A percentile compares a stretch with the other conserved stretches of the same genome.
Evolutionary conservation across 2,888 invertebrate genomes (phyloP).

Genomic region (Acleris holmiana): DNA sequence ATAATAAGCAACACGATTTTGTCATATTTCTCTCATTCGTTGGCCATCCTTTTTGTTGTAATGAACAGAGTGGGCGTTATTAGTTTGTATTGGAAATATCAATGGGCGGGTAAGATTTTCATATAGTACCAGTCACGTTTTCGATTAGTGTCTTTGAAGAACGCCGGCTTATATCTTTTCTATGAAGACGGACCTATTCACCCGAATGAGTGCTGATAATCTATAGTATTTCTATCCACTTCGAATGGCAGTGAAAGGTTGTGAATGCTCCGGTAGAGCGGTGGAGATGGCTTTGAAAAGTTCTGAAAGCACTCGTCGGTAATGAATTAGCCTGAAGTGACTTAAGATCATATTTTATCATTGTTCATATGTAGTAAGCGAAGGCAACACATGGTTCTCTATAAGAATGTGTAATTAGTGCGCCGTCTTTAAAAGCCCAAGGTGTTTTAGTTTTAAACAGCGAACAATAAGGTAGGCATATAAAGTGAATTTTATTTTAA

Average conservation of each 20-base stretch:
- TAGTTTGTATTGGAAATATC: slow-evolving; percentile 24
- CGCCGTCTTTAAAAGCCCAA: no score
- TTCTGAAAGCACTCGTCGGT: slow-evolving; percentile 11
- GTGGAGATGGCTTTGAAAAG: slow-evolving; percentile 20
- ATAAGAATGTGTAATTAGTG: no score
- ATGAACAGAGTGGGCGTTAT: slow-evolving; percentile 9
- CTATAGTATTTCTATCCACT: slow-evolving; percentile 43
- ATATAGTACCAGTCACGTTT: slow-evolving; percentile 68
- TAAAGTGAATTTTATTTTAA: no score
- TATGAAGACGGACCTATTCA: slow-evolving; percentile 46
- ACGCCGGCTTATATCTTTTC: slow-evolving; percentile 60
- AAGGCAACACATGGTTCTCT: no score
- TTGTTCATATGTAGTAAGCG: no score
- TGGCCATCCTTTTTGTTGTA: not conserved
- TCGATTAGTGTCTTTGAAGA: slow-evolving; percentile 72
- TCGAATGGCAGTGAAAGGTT: slow-evolving; percentile 31
- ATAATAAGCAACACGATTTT: not conserved
- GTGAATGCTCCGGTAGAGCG: slow-evolving; percentile 17
- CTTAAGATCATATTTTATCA: no score
- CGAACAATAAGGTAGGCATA: no score
- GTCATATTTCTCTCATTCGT: not conserved
- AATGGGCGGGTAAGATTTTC: slow-evolving; percentile 30
- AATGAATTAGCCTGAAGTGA: not conserved
- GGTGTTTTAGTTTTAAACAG: no score
- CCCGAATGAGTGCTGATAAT: slow-evolving; percentile 49